phyloP scores from a whole-genome alignment of 2,797 vertebrate genomes.

The Gadopsis marmoratus region DNA sequence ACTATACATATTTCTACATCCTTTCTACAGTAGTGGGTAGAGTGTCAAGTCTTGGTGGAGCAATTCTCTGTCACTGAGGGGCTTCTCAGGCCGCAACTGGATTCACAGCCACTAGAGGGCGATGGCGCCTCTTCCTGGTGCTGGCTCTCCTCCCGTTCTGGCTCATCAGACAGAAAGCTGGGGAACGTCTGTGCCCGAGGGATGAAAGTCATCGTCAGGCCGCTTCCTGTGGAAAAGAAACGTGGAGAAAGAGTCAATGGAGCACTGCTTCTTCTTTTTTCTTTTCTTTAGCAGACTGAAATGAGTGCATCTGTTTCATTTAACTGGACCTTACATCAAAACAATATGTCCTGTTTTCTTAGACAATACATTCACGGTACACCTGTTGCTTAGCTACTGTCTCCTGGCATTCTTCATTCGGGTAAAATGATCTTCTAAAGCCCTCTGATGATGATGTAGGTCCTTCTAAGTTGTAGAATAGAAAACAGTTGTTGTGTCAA shows the following conservation, averaged over 20 bases:
- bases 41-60: constrained; percentile 79
- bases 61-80: constrained; percentile 89
- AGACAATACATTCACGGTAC: neutral
- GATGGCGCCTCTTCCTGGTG: constrained; percentile 83
- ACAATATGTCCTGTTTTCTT: constrained; percentile 17
- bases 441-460: constrained; percentile 10
- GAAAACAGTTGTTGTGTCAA: constrained; percentile 2
- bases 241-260: neutral
- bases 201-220: constrained; percentile 89
- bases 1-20: constrained; percentile 82
- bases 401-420: constrained; percentile 3
- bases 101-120: constrained; percentile 86
- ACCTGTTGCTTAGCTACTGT: constrained; percentile 72
- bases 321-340: neutral
- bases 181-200: constrained; percentile 97
- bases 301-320: neutral
- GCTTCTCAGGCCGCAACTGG: constrained; percentile 89
- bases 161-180: constrained; percentile 91
- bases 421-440: neutral
- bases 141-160: constrained; percentile 86
- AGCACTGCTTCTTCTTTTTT: neutral
- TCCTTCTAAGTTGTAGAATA: constrained; percentile 6
- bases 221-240: constrained; percentile 81
- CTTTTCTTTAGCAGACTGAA: neutral
- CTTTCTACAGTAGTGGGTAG: constrained; percentile 71